phyloP scores from a whole-genome alignment of 2,113 vertebrate species.

The Chiloscyllium plagiosum region DNA sequence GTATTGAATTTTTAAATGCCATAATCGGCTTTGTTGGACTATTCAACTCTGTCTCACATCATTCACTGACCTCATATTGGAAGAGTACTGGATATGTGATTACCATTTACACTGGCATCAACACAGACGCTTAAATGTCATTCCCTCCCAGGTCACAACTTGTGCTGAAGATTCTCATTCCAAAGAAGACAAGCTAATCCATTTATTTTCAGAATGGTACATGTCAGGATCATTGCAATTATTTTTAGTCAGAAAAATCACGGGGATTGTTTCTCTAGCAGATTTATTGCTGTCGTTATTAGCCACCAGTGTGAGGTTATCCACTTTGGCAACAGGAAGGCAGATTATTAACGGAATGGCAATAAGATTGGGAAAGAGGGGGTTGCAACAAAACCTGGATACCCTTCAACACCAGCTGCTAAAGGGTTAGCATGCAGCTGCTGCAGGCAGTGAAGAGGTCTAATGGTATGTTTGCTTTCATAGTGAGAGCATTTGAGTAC shows the following conservation, averaged over 20 bases:
- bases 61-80: background rate
- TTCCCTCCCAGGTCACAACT: background rate
- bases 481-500: too few species aligned
- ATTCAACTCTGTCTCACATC: background rate
- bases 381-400: too few species aligned
- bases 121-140: background rate
- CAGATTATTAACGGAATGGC: too few species aligned
- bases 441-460: too few species aligned
- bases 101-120: background rate
- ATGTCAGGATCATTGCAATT: background rate
- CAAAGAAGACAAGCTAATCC: background rate
- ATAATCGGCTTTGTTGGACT: background rate
- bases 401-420: too few species aligned
- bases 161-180: background rate
- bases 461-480: too few species aligned
- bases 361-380: too few species aligned
- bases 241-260: slow-evolving; percentile 14
- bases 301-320: background rate
- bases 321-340: too few species aligned
- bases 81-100: background rate
- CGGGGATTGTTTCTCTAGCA: background rate
- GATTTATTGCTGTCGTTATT: background rate
- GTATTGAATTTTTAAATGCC: background rate
- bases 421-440: too few species aligned
- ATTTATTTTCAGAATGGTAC: slow-evolving; percentile 15